A percentile compares a stretch with the other conserved stretches of the same genome.
Evolutionary conservation across 2,113 vertebrate species (phyloP).

Genomic region (Myotis yumanensis): DNA sequence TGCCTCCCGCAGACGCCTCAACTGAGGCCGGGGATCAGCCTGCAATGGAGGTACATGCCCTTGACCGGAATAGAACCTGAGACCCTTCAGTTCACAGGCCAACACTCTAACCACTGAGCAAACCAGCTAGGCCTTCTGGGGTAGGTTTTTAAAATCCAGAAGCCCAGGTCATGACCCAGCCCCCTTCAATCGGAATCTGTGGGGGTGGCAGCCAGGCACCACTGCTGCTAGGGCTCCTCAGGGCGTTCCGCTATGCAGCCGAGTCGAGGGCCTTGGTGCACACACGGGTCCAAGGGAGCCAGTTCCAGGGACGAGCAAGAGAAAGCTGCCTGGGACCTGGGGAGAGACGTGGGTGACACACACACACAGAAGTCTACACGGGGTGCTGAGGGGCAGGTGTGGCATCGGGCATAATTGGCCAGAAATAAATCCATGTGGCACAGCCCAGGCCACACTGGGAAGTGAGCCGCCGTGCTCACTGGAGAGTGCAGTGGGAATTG

Average conservation of each 20-base stretch:
- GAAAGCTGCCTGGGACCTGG: neutral
- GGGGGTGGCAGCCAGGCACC: neutral
- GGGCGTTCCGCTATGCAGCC: neutral
- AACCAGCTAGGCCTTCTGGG: no score
- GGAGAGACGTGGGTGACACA: no score
- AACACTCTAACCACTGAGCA: no score
- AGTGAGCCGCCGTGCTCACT: fast-evolving
- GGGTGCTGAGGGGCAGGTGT: neutral
- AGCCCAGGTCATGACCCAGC: neutral
- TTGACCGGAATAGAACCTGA: no score
- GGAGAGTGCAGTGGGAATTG: neutral
- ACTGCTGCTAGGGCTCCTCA: neutral
- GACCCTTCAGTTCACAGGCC: no score
- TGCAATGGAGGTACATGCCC: no score
- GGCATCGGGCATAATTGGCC: neutral
- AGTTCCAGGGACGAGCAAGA: neutral
- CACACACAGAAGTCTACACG: neutral
- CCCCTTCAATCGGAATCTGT: neutral
- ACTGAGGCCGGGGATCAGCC: no score
- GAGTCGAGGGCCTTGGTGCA: neutral
- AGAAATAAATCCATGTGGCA: fast-evolving
- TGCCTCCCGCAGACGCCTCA: no score
- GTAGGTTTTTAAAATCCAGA: neutral
- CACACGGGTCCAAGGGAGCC: neutral
- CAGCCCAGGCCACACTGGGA: neutral